Evolutionary conservation across 2,113 vertebrate species (phyloP).

Genomic region (Aix galericulata): DNA sequence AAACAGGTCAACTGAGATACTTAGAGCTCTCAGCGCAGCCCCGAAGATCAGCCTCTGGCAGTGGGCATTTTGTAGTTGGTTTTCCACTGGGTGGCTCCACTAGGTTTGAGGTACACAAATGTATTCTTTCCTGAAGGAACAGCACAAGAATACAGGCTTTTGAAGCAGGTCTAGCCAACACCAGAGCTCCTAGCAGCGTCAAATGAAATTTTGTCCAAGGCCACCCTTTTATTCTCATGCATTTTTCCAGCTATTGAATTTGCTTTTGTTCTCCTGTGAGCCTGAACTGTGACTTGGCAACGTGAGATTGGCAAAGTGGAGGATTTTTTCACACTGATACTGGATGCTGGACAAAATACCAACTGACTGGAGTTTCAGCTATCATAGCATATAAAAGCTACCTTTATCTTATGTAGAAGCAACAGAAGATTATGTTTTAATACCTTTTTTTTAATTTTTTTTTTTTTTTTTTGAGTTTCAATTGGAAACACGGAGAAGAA

Average conservation of each 20-base stretch:
- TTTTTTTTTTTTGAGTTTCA: not conserved
- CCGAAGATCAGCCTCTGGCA: not conserved
- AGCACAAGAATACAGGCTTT: not conserved
- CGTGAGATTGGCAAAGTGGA: not conserved
- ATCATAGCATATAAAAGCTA: not conserved
- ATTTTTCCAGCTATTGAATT: slow-evolving; percentile 31
- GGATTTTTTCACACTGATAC: not conserved
- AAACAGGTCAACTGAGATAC: not conserved
- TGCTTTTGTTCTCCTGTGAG: not conserved
- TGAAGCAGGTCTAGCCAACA: not conserved
- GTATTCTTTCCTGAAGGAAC: not conserved
- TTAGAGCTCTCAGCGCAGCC: not conserved
- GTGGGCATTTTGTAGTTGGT: not conserved
- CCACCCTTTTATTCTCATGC: not conserved
- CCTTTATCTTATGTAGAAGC: not conserved
- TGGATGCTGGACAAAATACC: not conserved
- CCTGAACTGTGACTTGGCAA: slow-evolving; percentile 16
- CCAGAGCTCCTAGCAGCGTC: not conserved
- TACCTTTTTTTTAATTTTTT: not conserved
- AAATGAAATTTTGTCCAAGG: not conserved
- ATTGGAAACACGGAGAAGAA: not conserved
- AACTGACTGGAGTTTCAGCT: not conserved
- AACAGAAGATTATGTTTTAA: not conserved
- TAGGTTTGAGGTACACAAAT: not conserved
- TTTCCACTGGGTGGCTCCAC: not conserved